phyloP scores from a whole-genome alignment of 2,797 vertebrate species.

The Lithobates sylvaticus region DNA sequence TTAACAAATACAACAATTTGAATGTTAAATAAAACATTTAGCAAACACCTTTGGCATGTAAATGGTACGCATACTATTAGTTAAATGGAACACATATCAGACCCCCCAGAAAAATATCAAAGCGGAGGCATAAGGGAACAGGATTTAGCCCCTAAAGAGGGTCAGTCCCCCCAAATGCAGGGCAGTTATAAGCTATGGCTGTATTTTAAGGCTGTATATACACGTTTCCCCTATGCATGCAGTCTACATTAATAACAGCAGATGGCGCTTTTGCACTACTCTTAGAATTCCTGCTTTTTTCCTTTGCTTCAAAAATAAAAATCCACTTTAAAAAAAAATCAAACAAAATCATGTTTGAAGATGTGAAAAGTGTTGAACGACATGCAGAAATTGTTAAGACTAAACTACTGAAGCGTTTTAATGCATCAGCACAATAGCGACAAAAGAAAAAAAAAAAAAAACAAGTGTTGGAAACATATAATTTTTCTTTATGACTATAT shows the following conservation, averaged over 20 bases:
- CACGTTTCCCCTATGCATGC: neutral
- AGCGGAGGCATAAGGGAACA: too few relatives aligned
- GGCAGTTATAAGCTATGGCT: too few relatives aligned
- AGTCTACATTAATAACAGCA: conserved; percentile 35
- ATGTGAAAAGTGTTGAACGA: conserved; percentile 23
- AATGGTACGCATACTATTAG: too few relatives aligned
- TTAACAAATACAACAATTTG: too few relatives aligned
- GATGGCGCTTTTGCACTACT: conserved; percentile 54
- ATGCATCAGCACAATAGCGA: conserved; percentile 42
- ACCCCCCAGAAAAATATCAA: too few relatives aligned
- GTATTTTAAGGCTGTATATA: too few relatives aligned
- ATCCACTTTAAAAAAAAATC: neutral
- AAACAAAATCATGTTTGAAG: conserved; percentile 26
- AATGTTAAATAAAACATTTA: too few relatives aligned
- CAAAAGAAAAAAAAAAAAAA: neutral
- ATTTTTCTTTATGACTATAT: conserved; percentile 42
- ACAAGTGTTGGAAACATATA: conserved; percentile 33
- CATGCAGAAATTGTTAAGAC: conserved; percentile 41
- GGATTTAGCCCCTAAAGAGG: too few relatives aligned
- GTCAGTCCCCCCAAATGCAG: too few relatives aligned
- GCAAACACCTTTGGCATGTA: too few relatives aligned
- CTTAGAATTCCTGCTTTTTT: neutral
- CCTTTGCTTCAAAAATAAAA: neutral
- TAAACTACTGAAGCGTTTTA: conserved; percentile 47
- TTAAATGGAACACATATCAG: too few relatives aligned